Evolutionary conservation across 2,888 invertebrate species (phyloP).

Genomic region (Xanthorhoe spadicearia): DNA sequence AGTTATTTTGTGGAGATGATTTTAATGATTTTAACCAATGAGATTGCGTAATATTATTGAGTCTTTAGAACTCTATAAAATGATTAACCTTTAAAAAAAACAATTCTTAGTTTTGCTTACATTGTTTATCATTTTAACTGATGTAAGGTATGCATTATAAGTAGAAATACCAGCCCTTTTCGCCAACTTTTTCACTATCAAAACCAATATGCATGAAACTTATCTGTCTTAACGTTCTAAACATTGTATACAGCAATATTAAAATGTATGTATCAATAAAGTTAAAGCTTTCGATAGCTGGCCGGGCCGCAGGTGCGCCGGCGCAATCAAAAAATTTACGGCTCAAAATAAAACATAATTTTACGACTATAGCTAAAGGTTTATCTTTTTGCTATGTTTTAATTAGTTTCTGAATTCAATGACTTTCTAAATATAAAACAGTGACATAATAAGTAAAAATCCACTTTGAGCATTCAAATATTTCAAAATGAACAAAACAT

Average conservation of each 20-base stretch:
- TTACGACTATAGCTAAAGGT: constrained; percentile 19
- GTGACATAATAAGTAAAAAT: no score
- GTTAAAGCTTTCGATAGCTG: not conserved
- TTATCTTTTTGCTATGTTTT: constrained; percentile 19
- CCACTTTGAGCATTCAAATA: no score
- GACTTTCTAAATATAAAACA: constrained; percentile 5
- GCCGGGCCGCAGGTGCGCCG: constrained; percentile 20
- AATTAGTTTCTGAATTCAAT: constrained; percentile 19
- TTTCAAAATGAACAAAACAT: no score
- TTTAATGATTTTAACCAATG: not conserved
- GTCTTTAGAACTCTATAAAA: no score
- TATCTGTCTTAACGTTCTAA: not conserved
- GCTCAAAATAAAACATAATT: constrained; percentile 21
- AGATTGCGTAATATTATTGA: constrained; percentile 27
- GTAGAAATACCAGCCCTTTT: no score
- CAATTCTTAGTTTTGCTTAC: no score
- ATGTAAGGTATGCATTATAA: no score
- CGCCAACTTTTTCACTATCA: no score
- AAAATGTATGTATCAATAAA: constrained; percentile 13
- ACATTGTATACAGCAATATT: constrained; percentile 14
- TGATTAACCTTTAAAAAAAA: no score
- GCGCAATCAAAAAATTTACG: constrained; percentile 19
- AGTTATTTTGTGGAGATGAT: constrained; percentile 39
- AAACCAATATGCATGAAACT: no score
- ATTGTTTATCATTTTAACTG: no score